Evolutionary conservation across 1,140 invertebrate species (phyloP).

Genomic region (Chironomus striatipennis): DNA sequence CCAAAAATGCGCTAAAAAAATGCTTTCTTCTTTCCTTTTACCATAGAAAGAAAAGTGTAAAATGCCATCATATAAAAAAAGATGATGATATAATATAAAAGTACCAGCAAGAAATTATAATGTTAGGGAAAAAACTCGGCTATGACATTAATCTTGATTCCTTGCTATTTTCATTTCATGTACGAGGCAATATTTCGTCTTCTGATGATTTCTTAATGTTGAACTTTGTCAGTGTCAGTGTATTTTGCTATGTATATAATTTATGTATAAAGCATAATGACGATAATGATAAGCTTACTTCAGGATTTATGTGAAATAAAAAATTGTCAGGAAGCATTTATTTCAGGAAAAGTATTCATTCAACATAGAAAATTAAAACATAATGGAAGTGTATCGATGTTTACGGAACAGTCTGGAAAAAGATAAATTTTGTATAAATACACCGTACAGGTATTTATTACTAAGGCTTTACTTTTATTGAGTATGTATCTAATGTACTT

Average conservation of each 20-base stretch:
- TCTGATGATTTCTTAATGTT: conserved; percentile 9
- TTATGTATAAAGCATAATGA: conserved; percentile 4
- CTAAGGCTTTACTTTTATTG: no score
- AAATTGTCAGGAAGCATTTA: no score
- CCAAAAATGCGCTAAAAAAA: no score
- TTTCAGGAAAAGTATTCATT: no score
- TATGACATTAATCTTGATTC: conserved; percentile 19
- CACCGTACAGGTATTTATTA: no score
- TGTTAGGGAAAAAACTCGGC: not conserved
- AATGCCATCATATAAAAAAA: conserved; percentile 7
- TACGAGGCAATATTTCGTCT: not conserved
- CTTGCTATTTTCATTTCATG: not conserved
- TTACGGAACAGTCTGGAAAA: no score
- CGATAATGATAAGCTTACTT: conserved; percentile 17
- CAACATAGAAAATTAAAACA: no score
- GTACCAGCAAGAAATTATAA: not conserved
- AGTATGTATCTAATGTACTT: no score
- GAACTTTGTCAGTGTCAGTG: not conserved
- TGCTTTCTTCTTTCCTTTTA: no score
- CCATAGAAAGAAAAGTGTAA: not conserved
- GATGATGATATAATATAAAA: not conserved
- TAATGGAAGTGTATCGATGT: no score
- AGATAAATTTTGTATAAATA: no score
- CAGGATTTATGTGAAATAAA: not conserved
- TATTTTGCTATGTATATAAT: not conserved